Evolutionary conservation across 2,888 invertebrate species (phyloP).

Genomic region (Timema cristinae): DNA sequence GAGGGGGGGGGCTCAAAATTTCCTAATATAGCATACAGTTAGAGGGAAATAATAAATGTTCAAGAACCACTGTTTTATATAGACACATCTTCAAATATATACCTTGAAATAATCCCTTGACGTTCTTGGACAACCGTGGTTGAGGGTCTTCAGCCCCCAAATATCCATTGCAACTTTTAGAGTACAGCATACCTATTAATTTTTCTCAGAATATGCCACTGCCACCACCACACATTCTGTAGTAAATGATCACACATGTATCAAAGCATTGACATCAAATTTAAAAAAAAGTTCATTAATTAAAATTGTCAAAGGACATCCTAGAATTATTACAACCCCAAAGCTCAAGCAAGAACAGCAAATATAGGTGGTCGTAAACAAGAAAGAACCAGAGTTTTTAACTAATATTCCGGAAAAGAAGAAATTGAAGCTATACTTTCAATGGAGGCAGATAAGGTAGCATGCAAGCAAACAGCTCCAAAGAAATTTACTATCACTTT

Average conservation of each 20-base stretch:
- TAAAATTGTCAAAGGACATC: not conserved
- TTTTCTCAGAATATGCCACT: no score
- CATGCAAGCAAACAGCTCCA: not conserved
- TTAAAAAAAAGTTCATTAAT: not conserved
- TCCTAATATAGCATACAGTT: no score
- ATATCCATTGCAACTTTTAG: no score
- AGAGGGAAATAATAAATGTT: no score
- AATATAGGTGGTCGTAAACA: not conserved
- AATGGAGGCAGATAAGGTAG: conserved; percentile 2
- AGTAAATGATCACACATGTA: not conserved
- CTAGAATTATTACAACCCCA: not conserved
- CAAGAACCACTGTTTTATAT: no score
- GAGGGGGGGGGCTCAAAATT: no score
- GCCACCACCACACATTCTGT: not conserved
- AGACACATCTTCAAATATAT: no score
- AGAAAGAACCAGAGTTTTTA: conserved; percentile 5
- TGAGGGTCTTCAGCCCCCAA: no score
- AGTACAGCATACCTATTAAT: no score
- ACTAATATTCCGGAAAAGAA: not conserved
- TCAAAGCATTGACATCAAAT: not conserved
- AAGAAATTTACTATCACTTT: not conserved
- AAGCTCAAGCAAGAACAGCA: not conserved
- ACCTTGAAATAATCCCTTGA: no score
- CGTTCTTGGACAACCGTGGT: no score
- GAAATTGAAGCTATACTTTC: not conserved